Conservation (phyloP, 2,888 invertebrate genomes). For the Drosophila yooni region DNA sequence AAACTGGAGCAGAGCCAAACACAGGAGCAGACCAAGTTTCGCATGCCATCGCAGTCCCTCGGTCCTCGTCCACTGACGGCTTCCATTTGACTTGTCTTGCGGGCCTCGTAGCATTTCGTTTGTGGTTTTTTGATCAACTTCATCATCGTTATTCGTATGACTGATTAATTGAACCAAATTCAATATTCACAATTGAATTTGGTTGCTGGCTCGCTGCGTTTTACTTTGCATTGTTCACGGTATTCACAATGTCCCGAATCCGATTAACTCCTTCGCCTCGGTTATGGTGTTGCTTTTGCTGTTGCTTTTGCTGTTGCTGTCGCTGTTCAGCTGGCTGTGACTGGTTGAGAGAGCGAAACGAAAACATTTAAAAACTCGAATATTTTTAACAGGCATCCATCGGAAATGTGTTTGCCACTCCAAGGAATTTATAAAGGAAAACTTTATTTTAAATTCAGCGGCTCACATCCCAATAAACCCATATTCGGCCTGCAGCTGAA, state of each 20-base stretch:
- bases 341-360: slow-evolving; percentile 22
- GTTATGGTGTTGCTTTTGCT: slow-evolving; percentile 14
- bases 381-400: slow-evolving; percentile 39
- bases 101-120: slow-evolving; percentile 37
- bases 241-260: slow-evolving; percentile 51
- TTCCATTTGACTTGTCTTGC: slow-evolving; percentile 35
- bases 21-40: neutral
- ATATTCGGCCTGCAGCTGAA: slow-evolving; percentile 37
- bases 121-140: slow-evolving; percentile 66
- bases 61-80: neutral
- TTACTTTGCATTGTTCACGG: slow-evolving; percentile 48
- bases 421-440: slow-evolving; percentile 21
- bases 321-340: slow-evolving; percentile 36
- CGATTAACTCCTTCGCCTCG: slow-evolving; percentile 44
- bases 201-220: slow-evolving; percentile 33
- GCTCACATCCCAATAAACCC: slow-evolving; percentile 49
- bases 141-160: slow-evolving; percentile 59
- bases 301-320: slow-evolving; percentile 4
- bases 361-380: slow-evolving; percentile 55
- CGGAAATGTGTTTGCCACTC: slow-evolving; percentile 48
- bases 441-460: slow-evolving; percentile 35
- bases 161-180: slow-evolving; percentile 73
- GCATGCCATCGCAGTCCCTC: neutral
- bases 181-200: slow-evolving; percentile 74
- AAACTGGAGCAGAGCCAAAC: slow-evolving; percentile 8